phyloP scores from a whole-genome alignment of 2,797 vertebrate genomes.

The Anabas testudineus region DNA sequence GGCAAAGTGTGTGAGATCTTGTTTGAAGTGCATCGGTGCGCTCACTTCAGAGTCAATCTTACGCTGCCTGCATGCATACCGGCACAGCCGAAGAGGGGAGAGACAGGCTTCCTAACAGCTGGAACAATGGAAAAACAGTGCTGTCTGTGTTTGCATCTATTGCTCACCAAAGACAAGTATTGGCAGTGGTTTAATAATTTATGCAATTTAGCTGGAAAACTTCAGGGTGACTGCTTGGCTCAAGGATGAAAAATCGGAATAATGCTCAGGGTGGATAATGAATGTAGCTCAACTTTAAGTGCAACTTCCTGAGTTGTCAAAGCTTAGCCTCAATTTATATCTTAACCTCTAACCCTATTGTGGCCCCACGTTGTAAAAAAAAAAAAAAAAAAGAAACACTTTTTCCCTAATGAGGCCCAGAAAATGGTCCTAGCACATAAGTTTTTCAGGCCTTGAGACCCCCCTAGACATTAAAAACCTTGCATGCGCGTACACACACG shows the following conservation, averaged over 20 bases:
- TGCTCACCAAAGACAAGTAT: background rate
- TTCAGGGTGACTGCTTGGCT: background rate
- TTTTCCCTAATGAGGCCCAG: slow-evolving; percentile 53
- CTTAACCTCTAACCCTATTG: slow-evolving; percentile 2
- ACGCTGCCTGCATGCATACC: slow-evolving; percentile 19
- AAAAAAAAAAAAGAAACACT: slow-evolving; percentile 3
- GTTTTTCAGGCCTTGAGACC: slow-evolving; percentile 52
- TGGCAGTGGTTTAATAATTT: background rate
- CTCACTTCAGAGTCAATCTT: slow-evolving; percentile 65
- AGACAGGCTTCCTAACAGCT: slow-evolving; percentile 20
- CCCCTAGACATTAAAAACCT: slow-evolving; percentile 45
- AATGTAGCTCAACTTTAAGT: background rate
- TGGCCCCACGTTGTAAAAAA: background rate
- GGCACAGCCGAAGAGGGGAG: slow-evolving; percentile 16
- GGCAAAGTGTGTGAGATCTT: slow-evolving; percentile 52
- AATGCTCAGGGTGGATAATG: background rate
- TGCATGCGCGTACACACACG: background rate
- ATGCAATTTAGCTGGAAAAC: background rate
- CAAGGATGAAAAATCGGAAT: background rate
- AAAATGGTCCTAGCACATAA: slow-evolving; percentile 64
- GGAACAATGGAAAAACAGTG: slow-evolving; percentile 14
- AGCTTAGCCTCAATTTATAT: slow-evolving; percentile 13
- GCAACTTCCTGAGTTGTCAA: background rate
- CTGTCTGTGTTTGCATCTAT: background rate
- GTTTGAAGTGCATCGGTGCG: slow-evolving; percentile 63